A percentile compares a stretch with the other conserved stretches of the same genome.
Conservation (phyloP, 2,113 vertebrate genomes). For the Thalassoma bifasciatum region DNA sequence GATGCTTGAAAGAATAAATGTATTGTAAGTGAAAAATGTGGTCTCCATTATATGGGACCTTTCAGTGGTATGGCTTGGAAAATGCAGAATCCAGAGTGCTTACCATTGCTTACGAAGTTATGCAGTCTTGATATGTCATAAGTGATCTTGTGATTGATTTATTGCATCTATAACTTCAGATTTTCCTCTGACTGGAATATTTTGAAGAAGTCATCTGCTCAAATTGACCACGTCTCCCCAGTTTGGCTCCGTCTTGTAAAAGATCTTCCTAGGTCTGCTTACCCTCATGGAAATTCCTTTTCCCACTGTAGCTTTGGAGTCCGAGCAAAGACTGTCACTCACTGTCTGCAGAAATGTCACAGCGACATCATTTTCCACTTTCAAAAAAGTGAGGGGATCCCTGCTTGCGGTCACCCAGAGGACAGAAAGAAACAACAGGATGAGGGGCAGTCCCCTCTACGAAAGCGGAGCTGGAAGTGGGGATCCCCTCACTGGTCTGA, state of each 20-base stretch:
- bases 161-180: conserved; percentile 1
- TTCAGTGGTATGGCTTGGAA: not conserved
- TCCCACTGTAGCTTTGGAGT: conserved; percentile 36
- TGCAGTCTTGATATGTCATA: not conserved
- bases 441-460: conserved; percentile 52
- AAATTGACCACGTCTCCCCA: conserved; percentile 35
- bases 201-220: conserved; percentile 40
- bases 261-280: conserved; percentile 49
- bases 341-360: conserved; percentile 57
- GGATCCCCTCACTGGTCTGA: conserved; percentile 58
- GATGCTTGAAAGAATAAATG: too few relatives aligned
- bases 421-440: conserved; percentile 71
- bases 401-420: conserved; percentile 34
- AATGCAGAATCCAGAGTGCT: too few relatives aligned
- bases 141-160: conserved; percentile 16
- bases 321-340: conserved; percentile 42
- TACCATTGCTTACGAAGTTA: not conserved
- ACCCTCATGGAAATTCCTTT: conserved; percentile 61
- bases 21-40: too few relatives aligned
- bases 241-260: conserved; percentile 42
- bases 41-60: not conserved
- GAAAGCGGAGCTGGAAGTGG: conserved; percentile 42
- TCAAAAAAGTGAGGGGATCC: conserved; percentile 51
- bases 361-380: conserved; percentile 71
- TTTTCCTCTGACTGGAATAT: conserved; percentile 27